These are phyloP conservation scores for Otolemur garnettii DNA, from an alignment of 2,113 vertebrate genomes.

Conservation along the genomic window DNA sequence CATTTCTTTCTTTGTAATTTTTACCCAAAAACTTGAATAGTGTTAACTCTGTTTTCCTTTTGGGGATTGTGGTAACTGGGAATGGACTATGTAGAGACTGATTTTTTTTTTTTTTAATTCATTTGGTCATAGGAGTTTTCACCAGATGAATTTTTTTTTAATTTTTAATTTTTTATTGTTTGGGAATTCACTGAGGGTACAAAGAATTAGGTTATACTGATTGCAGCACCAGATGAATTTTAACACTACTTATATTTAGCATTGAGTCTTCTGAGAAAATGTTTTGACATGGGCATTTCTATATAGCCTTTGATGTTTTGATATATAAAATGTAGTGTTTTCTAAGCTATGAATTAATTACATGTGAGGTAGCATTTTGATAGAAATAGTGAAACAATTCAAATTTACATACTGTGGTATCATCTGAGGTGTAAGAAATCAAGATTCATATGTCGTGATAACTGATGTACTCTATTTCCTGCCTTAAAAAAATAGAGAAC, in stretches of 20 bases:
- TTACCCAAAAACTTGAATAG: not conserved
- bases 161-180: too few relatives aligned
- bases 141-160: not conserved
- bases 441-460: not conserved
- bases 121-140: not conserved
- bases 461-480: not conserved
- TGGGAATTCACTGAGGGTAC: too few relatives aligned
- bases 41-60: not conserved
- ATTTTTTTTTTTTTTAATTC: not conserved
- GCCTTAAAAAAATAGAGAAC: not conserved
- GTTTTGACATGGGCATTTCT: not conserved
- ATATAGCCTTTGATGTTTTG: not conserved
- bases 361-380: not conserved
- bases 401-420: not conserved
- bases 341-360: not conserved
- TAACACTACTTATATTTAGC: slow-evolving; percentile 20
- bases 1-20: not conserved
- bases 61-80: slow-evolving; percentile 8
- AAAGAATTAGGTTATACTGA: too few relatives aligned
- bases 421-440: not conserved
- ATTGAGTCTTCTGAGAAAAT: slow-evolving; percentile 7
- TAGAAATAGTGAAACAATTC: not conserved
- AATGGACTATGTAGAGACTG: not conserved
- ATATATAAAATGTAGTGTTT: not conserved
- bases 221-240: not conserved